These are phyloP conservation scores for Drepana falcataria DNA, from an alignment of 2,888 invertebrate species.

Conservation along the genomic window DNA sequence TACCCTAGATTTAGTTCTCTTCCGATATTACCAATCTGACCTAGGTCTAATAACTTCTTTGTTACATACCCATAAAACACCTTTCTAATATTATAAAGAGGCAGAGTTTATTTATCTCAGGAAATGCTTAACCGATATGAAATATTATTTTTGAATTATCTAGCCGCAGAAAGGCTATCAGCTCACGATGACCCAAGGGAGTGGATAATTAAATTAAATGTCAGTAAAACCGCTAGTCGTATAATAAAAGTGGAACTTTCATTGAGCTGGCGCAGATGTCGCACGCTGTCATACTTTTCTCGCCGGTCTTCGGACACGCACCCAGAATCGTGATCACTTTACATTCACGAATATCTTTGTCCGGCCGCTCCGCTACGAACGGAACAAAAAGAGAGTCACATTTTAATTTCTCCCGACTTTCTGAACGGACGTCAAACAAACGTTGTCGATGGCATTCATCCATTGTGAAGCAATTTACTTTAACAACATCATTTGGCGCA, in stretches of 20 bases:
- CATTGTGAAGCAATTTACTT: slow-evolving; percentile 21
- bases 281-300: slow-evolving; percentile 28
- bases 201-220: no score
- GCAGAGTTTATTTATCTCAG: no score
- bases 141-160: no score
- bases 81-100: no score
- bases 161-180: no score
- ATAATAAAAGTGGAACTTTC: slow-evolving; percentile 1
- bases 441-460: neutral
- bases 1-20: neutral
- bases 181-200: no score
- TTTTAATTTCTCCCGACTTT: slow-evolving; percentile 9
- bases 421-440: no score
- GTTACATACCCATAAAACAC: neutral
- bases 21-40: no score
- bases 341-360: slow-evolving; percentile 8
- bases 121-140: no score
- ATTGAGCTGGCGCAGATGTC: slow-evolving; percentile 3
- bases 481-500: slow-evolving; percentile 15
- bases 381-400: slow-evolving; percentile 12
- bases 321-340: slow-evolving; percentile 19
- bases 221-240: no score
- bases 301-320: slow-evolving; percentile 10
- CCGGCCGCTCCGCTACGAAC: neutral
- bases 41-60: neutral